Evolutionary conservation across 2,888 invertebrate genomes (phyloP), one percentile per base, ranked within the genome.

Genomic region (Atrina japonica): DNA sequence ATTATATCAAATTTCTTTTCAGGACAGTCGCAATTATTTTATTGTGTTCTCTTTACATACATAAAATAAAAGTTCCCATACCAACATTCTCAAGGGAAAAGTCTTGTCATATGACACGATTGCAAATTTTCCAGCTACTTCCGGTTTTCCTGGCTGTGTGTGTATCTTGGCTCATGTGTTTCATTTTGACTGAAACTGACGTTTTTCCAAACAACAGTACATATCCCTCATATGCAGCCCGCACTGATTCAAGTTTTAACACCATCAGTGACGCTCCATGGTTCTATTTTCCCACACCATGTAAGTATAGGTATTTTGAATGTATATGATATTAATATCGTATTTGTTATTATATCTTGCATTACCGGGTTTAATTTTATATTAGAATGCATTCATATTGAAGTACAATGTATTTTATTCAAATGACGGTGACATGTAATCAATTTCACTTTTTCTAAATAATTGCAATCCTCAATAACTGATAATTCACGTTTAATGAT

Each of bases 281-380:
- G 81, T 79, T 82, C 49, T 80, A 77, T 61, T 81, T 80, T 60
- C 85, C 84, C 0, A 78, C 78, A 29, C 85, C 85, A 30, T 81
- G 85, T 83, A 73, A 69, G 74, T 69, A 50, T 55, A 18, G 3
- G 11, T 27, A 16, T 47, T 23, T 47, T 47, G n/a, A n/a, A n/a
- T n/a, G n/a, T n/a, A n/a, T n/a, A n/a, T n/a, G n/a, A n/a, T n/a
- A n/a, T n/a, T n/a, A n/a, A n/a, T n/a, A n/a, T n/a, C n/a, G n/a
- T n/a, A n/a, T n/a, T n/a, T n/a, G n/a, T n/a, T n/a, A n/a, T n/a
- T n/a, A n/a, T n/a, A n/a, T n/a, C n/a, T n/a, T n/a, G n/a, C n/a
- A n/a, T n/a, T n/a, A n/a, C n/a, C n/a, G n/a, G n/a, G n/a, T n/a
- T n/a, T n/a, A n/a, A n/a, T n/a, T n/a, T n/a, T n/a, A n/a, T n/a